Percentiles rank a stretch among this genome's conserved stretches.
Conservation (phyloP, 2,113 vertebrate species). For the Sardina pilchardus region DNA sequence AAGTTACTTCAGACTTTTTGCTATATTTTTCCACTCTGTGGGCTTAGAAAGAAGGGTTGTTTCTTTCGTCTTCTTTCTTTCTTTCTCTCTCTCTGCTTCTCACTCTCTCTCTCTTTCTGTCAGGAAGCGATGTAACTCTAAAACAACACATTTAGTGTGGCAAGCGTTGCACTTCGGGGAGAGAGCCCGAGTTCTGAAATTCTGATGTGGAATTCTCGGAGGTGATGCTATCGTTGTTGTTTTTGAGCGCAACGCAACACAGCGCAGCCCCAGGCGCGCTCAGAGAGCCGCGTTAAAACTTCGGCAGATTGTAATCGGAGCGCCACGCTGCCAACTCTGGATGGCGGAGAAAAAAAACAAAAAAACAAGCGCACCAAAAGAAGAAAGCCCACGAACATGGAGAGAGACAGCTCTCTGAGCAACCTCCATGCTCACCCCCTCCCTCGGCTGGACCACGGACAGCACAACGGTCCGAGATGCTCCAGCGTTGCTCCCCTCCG, state of each 20-base stretch:
- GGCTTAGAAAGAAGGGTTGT: not conserved
- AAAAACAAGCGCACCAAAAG: too few species aligned
- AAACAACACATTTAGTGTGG: not conserved
- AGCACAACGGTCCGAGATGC: not conserved
- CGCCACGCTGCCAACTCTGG: not conserved
- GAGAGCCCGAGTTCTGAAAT: not conserved
- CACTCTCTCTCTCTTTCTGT: not conserved
- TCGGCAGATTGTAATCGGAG: not conserved
- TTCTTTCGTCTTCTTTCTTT: not conserved
- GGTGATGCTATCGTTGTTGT: slow-evolving; percentile 4
- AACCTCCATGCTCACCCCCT: not conserved
- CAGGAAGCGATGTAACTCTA: not conserved
- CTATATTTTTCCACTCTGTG: not conserved
- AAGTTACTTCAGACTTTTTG: slow-evolving; percentile 53
- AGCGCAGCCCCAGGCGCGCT: not conserved
- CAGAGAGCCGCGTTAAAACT: not conserved
- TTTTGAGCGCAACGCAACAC: not conserved
- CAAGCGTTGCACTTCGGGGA: not conserved
- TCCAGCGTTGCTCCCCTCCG: not conserved
- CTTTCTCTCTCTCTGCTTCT: not conserved
- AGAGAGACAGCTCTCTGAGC: not conserved
- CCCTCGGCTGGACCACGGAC: not conserved
- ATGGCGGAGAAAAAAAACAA: not conserved
- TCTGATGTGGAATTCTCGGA: not conserved
- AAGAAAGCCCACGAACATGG: not conserved